Percentiles rank a stretch among this genome's conserved stretches.
Evolutionary conservation across 2,113 vertebrate species (phyloP).

Genomic region (Petroica traversi): DNA sequence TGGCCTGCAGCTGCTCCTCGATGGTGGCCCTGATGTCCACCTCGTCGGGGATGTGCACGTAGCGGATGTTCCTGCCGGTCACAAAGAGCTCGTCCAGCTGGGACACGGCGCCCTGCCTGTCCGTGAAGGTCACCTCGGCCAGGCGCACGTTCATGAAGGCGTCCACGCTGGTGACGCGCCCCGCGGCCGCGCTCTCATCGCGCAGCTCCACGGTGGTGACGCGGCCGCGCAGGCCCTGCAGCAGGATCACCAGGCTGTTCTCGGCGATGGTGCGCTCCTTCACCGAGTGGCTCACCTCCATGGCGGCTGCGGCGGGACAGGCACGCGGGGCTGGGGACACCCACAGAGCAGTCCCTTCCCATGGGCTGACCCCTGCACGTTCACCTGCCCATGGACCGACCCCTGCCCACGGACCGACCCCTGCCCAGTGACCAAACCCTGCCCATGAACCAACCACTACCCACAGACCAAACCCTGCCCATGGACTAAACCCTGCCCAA

Average conservation of each 20-base stretch:
- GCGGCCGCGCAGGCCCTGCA: conserved; percentile 88
- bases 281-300: conserved; percentile 85
- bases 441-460: too few species aligned
- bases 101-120: conserved; percentile 74
- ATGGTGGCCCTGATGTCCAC: conserved; percentile 88
- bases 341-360: too few species aligned
- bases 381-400: not conserved
- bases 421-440: not conserved
- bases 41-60: conserved; percentile 91
- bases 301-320: not conserved
- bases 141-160: conserved; percentile 96
- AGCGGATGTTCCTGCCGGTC: conserved; percentile 90
- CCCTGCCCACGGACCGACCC: too few species aligned
- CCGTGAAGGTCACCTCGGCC: conserved; percentile 81
- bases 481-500: too few species aligned
- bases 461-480: too few species aligned
- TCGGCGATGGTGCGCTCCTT: conserved; percentile 92
- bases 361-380: not conserved
- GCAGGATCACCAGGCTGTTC: conserved; percentile 93
- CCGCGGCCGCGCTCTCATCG: conserved; percentile 86
- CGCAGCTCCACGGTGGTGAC: conserved; percentile 91
- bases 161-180: conserved; percentile 87
- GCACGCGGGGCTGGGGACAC: not conserved
- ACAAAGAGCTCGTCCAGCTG: conserved; percentile 87
- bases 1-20: conserved; percentile 82